Evolutionary conservation across 2,113 vertebrate genomes (phyloP).

Genomic region (Cyphomyrus discorhynchus): DNA sequence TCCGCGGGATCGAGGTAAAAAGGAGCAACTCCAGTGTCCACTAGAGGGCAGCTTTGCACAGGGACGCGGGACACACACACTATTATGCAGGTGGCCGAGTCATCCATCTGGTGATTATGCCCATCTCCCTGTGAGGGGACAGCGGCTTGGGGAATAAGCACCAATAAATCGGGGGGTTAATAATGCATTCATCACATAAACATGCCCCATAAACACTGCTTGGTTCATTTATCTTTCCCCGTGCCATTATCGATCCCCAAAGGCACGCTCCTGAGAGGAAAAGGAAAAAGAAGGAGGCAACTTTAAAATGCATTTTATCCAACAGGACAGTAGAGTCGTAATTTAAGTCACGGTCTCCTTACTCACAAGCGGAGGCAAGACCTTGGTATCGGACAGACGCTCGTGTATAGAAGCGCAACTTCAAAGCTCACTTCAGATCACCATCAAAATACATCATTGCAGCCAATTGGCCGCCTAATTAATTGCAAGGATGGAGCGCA

Average conservation of each 20-base stretch:
- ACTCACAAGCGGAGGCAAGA: conserved; percentile 35
- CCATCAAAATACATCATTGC: conserved; percentile 32
- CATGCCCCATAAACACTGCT: conserved; percentile 32
- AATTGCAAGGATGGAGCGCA: conserved; percentile 29
- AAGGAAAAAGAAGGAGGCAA: conserved; percentile 25
- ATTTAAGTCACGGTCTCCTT: conserved; percentile 35
- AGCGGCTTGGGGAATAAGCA: conserved; percentile 33
- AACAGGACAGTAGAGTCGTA: conserved; percentile 24
- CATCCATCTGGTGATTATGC: conserved; percentile 18
- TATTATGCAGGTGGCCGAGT: background rate
- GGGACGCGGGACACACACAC: background rate
- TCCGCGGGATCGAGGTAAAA: background rate
- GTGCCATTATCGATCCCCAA: conserved; percentile 36
- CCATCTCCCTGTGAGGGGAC: background rate
- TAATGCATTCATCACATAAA: conserved; percentile 43
- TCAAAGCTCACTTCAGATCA: conserved; percentile 34
- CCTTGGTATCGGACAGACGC: conserved; percentile 33
- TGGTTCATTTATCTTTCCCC: conserved; percentile 48
- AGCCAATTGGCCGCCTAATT: conserved; percentile 38
- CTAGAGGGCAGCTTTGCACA: conserved; percentile 22
- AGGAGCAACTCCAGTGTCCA: background rate
- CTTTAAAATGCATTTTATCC: conserved; percentile 35
- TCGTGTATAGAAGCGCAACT: conserved; percentile 33
- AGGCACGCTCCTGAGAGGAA: conserved; percentile 36
- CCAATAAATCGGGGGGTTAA: conserved; percentile 50